phyloP scores from a whole-genome alignment of 2,797 vertebrate genomes.

The Pithecia hirsuta region DNA sequence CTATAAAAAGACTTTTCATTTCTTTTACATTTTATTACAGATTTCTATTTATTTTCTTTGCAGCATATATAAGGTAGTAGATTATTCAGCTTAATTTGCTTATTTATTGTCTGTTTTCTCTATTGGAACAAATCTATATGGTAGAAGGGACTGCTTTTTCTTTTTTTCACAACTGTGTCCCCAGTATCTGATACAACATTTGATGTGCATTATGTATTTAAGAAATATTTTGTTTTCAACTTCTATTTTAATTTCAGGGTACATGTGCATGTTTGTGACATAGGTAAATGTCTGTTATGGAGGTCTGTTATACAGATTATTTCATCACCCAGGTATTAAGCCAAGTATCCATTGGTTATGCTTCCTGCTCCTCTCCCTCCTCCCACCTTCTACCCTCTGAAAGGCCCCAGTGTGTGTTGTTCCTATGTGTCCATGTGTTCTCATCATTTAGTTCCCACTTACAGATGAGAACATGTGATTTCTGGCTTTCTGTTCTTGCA shows the following conservation, averaged over 20 bases:
- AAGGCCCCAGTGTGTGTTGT: neutral
- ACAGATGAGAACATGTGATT: neutral
- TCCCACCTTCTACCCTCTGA: neutral
- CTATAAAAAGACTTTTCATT: neutral
- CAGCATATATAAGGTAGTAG: neutral
- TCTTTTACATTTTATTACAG: neutral
- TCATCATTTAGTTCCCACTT: neutral
- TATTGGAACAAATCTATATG: neutral
- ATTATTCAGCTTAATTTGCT: neutral
- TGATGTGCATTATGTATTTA: neutral
- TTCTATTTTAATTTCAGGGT: neutral
- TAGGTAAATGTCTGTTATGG: neutral
- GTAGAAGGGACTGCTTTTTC: neutral
- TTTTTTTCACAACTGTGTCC: neutral
- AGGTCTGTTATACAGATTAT: neutral
- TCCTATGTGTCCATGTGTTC: no score
- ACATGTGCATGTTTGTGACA: neutral
- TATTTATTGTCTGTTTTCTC: neutral
- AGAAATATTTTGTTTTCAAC: neutral
- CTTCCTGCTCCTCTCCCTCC: neutral
- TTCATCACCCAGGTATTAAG: neutral
- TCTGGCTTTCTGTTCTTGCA: neutral
- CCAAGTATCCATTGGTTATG: neutral
- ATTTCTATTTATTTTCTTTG: neutral
- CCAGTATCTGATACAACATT: neutral